Evolutionary conservation across 1,140 invertebrate genomes (phyloP).

Genomic region (Diachasmimorpha longicaudata): DNA sequence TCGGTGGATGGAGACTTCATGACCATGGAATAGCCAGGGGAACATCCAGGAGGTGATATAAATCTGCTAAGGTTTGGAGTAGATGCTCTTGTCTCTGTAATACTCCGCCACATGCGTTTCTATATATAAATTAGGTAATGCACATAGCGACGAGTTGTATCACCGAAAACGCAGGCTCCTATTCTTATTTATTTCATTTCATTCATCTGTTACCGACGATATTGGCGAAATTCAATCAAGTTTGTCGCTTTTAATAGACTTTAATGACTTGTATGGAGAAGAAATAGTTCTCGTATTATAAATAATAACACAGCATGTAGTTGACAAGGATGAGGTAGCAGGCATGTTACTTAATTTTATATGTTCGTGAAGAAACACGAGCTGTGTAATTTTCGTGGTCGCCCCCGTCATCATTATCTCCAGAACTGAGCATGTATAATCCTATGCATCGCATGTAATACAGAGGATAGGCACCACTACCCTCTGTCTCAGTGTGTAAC

Average conservation of each 20-base stretch:
- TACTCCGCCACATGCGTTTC: background rate
- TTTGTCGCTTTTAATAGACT: no score
- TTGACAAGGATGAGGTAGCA: background rate
- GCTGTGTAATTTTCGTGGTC: background rate
- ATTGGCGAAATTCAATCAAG: no score
- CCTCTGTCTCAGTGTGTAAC: background rate
- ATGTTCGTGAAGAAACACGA: background rate
- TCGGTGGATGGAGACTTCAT: conserved; percentile 45
- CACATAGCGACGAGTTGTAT: conserved; percentile 22
- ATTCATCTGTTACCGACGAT: no score
- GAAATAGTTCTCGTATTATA: background rate
- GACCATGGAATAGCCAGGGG: conserved; percentile 42
- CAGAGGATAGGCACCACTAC: background rate
- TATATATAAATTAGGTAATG: background rate
- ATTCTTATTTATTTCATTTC: no score
- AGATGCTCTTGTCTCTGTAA: background rate
- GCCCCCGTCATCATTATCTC: conserved; percentile 6
- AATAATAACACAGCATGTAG: background rate
- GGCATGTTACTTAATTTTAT: background rate
- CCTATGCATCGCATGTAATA: background rate
- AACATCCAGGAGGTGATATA: conserved; percentile 27
- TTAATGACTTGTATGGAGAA: no score
- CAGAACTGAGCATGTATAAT: background rate
- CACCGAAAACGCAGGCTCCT: conserved; percentile 14
- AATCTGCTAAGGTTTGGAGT: conserved; percentile 13